These are phyloP conservation scores for Limnephilus rhombicus DNA, from an alignment of 2,888 invertebrate species.

Conservation along the genomic window DNA sequence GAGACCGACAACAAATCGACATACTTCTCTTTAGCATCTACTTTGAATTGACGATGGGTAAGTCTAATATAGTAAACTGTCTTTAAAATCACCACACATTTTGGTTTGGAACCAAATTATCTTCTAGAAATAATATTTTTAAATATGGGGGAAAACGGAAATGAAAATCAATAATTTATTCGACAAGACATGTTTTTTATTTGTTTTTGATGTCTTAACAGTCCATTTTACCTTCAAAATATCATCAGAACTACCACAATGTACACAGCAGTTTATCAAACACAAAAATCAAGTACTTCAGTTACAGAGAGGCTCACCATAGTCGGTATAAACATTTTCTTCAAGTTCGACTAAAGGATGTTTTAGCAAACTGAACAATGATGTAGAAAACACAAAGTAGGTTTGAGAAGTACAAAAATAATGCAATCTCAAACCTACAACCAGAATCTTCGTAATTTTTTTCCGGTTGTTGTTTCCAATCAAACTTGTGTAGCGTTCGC, in stretches of 20 bases:
- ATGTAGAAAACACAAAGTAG: background rate
- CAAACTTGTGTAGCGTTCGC: background rate
- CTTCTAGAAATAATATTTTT: background rate
- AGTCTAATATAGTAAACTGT: too few species aligned
- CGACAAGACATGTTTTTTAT: slow-evolving; percentile 32
- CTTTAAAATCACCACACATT: too few species aligned
- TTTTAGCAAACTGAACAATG: background rate
- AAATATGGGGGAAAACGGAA: background rate
- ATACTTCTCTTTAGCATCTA: too few species aligned
- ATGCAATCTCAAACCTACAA: background rate
- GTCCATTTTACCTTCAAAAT: slow-evolving; percentile 22
- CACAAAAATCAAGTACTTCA: background rate
- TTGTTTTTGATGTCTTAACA: slow-evolving; percentile 33
- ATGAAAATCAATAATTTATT: background rate
- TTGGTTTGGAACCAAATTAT: background rate
- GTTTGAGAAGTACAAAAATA: background rate
- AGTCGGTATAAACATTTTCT: background rate
- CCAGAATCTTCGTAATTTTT: background rate
- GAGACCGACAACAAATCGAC: too few species aligned
- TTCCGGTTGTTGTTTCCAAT: background rate
- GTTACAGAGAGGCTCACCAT: background rate
- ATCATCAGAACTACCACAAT: slow-evolving; percentile 15
- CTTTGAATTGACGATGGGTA: too few species aligned
- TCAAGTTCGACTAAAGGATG: background rate
- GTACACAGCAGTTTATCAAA: background rate